These are phyloP conservation scores for Chrysolina oricalcia DNA, from an alignment of 2,888 invertebrate genomes.

Conservation along the genomic window DNA sequence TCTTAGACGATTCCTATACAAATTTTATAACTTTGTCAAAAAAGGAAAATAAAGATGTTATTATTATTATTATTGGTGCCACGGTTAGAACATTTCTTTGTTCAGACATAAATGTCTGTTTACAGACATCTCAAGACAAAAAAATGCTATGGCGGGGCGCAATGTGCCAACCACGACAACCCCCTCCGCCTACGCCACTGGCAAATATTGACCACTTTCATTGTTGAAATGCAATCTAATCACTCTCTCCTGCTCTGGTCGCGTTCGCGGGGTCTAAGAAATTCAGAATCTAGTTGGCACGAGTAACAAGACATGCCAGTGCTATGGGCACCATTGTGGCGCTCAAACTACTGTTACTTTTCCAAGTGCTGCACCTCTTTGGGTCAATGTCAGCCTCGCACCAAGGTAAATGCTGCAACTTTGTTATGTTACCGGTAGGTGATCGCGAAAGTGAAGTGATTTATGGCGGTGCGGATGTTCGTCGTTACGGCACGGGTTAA, in stretches of 20 bases:
- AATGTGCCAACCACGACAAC: neutral
- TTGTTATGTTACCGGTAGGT: slow-evolving; percentile 1
- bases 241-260: slow-evolving; percentile 64
- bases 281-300: slow-evolving; percentile 46
- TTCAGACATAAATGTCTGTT: no score
- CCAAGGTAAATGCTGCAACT: slow-evolving; percentile 63
- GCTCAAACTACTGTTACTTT: slow-evolving; percentile 62
- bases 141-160: no score
- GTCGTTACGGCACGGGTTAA: neutral
- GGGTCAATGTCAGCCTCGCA: slow-evolving; percentile 64
- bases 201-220: slow-evolving; percentile 65
- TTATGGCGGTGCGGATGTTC: neutral
- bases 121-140: no score
- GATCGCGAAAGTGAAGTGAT: slow-evolving; percentile 22
- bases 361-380: slow-evolving; percentile 57
- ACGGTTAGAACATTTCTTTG: no score
- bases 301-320: slow-evolving; percentile 59
- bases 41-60: no score
- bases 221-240: slow-evolving; percentile 63
- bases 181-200: slow-evolving; percentile 30
- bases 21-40: no score
- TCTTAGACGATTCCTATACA: no score
- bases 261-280: slow-evolving; percentile 51
- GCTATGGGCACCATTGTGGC: slow-evolving; percentile 64
- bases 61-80: no score